These are phyloP conservation scores for Amphiura filiformis DNA, from an alignment of 35 echinoderm and acorn worm species.

Conservation along the genomic window DNA sequence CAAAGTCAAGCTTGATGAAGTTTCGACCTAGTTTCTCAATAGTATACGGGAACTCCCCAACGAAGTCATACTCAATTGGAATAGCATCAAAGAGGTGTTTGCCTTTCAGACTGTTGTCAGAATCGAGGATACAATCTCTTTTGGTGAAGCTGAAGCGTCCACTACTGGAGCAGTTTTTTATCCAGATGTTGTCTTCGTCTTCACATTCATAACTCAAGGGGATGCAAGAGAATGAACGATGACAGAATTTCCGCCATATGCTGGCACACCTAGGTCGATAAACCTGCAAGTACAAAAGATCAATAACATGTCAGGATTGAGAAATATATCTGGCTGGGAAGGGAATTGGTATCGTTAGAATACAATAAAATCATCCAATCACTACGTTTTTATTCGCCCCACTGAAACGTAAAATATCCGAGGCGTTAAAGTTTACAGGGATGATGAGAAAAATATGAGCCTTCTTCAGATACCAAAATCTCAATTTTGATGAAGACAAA, in stretches of 20 bases:
- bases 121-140: constrained; percentile 62
- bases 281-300: constrained; percentile 41
- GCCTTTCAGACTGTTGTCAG: constrained; percentile 47
- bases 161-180: constrained; percentile 43
- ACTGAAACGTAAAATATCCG: too few relatives aligned
- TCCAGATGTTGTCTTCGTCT: constrained; percentile 58
- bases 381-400: too few relatives aligned
- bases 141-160: constrained; percentile 70
- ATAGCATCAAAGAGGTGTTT: constrained; percentile 44
- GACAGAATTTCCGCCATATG: constrained; percentile 45
- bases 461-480: too few relatives aligned
- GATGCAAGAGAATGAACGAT: constrained; percentile 58
- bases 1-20: constrained; percentile 31
- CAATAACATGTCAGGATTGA: too few relatives aligned
- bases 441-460: too few relatives aligned
- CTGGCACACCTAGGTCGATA: constrained; percentile 62
- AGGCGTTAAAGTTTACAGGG: too few relatives aligned
- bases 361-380: too few relatives aligned
- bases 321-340: too few relatives aligned
- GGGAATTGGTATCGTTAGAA: too few relatives aligned
- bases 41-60: constrained; percentile 38
- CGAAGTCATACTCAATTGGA: constrained; percentile 65
- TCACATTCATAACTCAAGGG: constrained; percentile 49
- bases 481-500: too few relatives aligned
- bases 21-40: constrained; percentile 53